Evolutionary conservation across 2,113 vertebrate species (phyloP).

Genomic region (Cinclus mexicanus): DNA sequence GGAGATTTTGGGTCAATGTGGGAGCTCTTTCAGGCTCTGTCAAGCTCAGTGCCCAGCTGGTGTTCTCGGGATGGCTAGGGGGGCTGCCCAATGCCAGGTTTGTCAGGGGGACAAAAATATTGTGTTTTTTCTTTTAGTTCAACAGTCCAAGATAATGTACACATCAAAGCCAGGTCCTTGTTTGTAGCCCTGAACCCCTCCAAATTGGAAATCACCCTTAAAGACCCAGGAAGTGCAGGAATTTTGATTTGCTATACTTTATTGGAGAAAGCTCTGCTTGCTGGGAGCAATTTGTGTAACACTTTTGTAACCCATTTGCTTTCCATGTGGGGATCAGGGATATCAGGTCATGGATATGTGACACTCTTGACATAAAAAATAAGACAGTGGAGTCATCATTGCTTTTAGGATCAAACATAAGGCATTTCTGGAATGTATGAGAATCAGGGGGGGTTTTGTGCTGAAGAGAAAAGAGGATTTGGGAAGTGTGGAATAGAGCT

Average conservation of each 20-base stretch:
- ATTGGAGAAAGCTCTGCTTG: not conserved
- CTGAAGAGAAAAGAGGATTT: constrained; percentile 24
- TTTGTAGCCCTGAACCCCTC: not conserved
- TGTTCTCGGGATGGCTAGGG: fast-evolving
- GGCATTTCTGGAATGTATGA: not conserved
- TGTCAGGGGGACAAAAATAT: not conserved
- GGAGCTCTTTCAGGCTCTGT: not conserved
- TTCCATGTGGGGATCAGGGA: not conserved
- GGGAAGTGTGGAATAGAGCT: not conserved
- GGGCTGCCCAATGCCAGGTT: not conserved
- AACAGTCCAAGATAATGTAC: not conserved
- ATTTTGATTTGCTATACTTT: not conserved
- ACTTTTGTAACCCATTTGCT: fast-evolving
- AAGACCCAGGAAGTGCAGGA: not conserved
- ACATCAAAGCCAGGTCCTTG: not conserved
- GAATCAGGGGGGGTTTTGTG: not conserved
- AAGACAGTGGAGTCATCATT: not conserved
- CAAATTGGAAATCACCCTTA: not conserved
- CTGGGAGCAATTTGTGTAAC: not conserved
- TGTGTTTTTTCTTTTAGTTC: not conserved
- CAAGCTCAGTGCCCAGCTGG: not conserved
- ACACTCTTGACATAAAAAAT: not conserved
- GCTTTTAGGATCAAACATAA: not conserved
- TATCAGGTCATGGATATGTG: not conserved
- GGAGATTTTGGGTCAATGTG: not conserved